These are phyloP conservation scores for Dendrolimus houi DNA, from an alignment of 2,888 invertebrate genomes.

Conservation along the genomic window DNA sequence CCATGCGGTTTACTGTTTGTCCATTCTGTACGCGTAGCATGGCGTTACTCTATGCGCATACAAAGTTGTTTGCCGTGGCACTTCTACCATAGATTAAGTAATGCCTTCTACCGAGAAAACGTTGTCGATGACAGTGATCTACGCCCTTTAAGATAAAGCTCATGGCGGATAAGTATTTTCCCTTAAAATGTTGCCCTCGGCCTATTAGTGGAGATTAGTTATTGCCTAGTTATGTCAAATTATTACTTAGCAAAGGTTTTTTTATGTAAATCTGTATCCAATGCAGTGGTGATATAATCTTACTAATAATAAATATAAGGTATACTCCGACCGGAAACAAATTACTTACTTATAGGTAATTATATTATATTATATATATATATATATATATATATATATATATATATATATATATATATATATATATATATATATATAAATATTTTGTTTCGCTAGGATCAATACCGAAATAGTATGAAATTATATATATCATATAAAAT, in stretches of 20 bases:
- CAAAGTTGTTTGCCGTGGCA: constrained; percentile 39
- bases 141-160: constrained; percentile 37
- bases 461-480: too few species aligned
- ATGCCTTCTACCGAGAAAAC: constrained; percentile 37
- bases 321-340: too few species aligned
- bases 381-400: too few species aligned
- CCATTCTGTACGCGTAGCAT: constrained; percentile 31
- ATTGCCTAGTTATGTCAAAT: not conserved
- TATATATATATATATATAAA: too few species aligned
- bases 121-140: constrained; percentile 49
- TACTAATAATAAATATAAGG: too few species aligned
- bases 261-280: too few species aligned
- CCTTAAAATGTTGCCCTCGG: not conserved
- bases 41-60: constrained; percentile 23
- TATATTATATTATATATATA: too few species aligned
- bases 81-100: constrained; percentile 15
- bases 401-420: too few species aligned
- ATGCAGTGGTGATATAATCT: too few species aligned
- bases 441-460: too few species aligned
- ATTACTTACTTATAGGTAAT: too few species aligned
- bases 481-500: too few species aligned
- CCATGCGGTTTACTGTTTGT: constrained; percentile 25
- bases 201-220: not conserved
- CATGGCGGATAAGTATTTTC: constrained; percentile 4
- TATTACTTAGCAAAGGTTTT: not conserved